phyloP scores from a whole-genome alignment of 92 coral and sea anemone genomes.

The Galaxea fascicularis region DNA sequence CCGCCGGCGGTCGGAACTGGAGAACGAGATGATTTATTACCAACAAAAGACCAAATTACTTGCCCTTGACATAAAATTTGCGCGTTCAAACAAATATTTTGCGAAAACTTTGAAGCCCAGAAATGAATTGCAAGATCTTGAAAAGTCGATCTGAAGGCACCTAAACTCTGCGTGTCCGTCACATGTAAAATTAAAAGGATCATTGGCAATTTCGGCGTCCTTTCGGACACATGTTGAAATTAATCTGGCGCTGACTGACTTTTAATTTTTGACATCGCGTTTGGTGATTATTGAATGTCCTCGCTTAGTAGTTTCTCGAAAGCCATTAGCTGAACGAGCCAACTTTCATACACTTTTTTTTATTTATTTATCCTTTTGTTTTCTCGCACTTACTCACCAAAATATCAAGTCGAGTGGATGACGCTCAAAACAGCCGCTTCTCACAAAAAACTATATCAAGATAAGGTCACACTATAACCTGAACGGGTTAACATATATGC shows the following conservation, averaged over 20 bases:
- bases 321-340: background rate
- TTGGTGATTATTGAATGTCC: conserved; percentile 15
- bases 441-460: too few relatives aligned
- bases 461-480: too few relatives aligned
- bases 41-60: background rate
- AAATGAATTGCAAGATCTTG: too few relatives aligned
- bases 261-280: background rate
- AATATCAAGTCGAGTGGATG: too few relatives aligned
- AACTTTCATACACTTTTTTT: background rate
- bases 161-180: background rate
- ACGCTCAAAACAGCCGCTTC: too few relatives aligned
- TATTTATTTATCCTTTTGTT: too few relatives aligned
- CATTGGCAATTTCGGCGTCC: background rate
- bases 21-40: background rate
- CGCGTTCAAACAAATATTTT: background rate
- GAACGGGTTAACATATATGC: too few relatives aligned
- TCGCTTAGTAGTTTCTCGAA: background rate
- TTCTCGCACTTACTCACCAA: too few relatives aligned
- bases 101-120: too few relatives aligned
- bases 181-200: conserved; percentile 1
- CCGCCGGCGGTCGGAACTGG: conserved; percentile 21
- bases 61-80: background rate
- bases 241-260: conserved; percentile 5
- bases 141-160: too few relatives aligned
- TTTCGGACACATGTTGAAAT: background rate